These are phyloP conservation scores for Exaiptasia diaphana DNA, from an alignment of 64 coral and sea anemone genomes.

Conservation along the genomic window DNA sequence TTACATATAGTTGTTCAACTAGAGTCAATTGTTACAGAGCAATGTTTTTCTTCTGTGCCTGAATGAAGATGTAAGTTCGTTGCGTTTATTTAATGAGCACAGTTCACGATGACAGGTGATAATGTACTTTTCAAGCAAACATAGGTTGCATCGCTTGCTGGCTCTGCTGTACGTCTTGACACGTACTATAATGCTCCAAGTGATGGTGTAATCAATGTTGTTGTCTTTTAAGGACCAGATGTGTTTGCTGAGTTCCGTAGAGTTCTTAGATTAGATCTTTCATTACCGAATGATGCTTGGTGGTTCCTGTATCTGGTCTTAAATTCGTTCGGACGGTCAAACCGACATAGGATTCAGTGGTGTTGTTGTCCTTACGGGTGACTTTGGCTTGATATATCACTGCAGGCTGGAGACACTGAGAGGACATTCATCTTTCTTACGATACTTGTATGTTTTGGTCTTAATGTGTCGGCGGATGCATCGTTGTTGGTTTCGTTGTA, in stretches of 20 bases:
- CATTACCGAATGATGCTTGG: background rate
- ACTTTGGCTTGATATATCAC: constrained; percentile 37
- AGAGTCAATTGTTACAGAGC: no score
- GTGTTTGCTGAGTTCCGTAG: constrained; percentile 19
- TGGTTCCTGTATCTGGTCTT: constrained; percentile 22
- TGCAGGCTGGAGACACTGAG: constrained; percentile 14
- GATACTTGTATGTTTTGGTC: constrained; percentile 2
- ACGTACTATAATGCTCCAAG: background rate
- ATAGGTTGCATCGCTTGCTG: constrained; percentile 11
- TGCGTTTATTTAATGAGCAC: no score
- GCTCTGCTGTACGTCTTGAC: background rate
- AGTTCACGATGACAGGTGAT: no score
- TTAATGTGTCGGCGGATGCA: background rate
- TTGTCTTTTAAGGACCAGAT: background rate
- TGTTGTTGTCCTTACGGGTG: constrained; percentile 15
- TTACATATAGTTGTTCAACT: no score
- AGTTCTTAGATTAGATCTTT: constrained; percentile 38
- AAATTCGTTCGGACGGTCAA: constrained; percentile 30
- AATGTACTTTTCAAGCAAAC: constrained; percentile 26
- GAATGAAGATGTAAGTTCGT: no score
- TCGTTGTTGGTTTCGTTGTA: background rate
- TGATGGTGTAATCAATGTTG: background rate
- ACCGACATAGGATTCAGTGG: constrained; percentile 4
- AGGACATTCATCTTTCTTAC: constrained; percentile 12
- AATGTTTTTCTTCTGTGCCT: no score